Percentiles rank a stretch among this genome's conserved stretches.
Conservation (phyloP, 2,797 vertebrate genomes). For the Cottoperca gobio region DNA sequence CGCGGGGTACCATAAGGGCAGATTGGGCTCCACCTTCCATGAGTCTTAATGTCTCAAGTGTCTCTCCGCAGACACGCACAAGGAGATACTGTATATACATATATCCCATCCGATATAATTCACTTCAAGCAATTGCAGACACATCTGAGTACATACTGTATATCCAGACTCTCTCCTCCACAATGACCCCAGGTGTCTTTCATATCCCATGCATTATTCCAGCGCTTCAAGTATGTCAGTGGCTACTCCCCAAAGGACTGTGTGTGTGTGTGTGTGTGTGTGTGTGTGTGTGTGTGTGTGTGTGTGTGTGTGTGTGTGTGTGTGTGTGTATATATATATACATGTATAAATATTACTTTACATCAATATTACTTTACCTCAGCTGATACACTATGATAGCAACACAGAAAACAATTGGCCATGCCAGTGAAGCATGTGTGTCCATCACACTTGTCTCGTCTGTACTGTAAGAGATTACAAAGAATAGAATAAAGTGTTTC, state of each 20-base stretch:
- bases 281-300: constrained; percentile 11
- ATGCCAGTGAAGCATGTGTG: constrained; percentile 6
- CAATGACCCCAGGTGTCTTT: constrained; percentile 43
- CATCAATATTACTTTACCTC: neutral
- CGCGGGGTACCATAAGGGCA: constrained; percentile 47
- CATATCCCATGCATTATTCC: constrained; percentile 49
- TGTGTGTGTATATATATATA: no score
- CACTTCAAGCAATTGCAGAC: constrained; percentile 46
- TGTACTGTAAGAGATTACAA: neutral
- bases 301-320: no score
- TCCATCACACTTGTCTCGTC: neutral
- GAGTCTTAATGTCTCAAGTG: constrained; percentile 57
- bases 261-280: constrained; percentile 7
- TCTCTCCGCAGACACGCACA: constrained; percentile 21
- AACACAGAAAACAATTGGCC: neutral
- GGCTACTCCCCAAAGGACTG: constrained; percentile 15
- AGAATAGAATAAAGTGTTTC: neutral
- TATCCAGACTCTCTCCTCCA: constrained; percentile 33
- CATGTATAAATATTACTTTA: constrained; percentile 1
- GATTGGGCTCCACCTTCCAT: constrained; percentile 42
- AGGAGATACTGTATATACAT: constrained; percentile 39
- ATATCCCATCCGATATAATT: constrained; percentile 53
- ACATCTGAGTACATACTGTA: constrained; percentile 16
- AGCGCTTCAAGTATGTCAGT: constrained; percentile 33
- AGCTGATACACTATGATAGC: neutral